Percentiles rank a stretch among this genome's conserved stretches.
Evolutionary conservation across 2,797 vertebrate genomes (phyloP).

Genomic region (Selene dorsalis): DNA sequence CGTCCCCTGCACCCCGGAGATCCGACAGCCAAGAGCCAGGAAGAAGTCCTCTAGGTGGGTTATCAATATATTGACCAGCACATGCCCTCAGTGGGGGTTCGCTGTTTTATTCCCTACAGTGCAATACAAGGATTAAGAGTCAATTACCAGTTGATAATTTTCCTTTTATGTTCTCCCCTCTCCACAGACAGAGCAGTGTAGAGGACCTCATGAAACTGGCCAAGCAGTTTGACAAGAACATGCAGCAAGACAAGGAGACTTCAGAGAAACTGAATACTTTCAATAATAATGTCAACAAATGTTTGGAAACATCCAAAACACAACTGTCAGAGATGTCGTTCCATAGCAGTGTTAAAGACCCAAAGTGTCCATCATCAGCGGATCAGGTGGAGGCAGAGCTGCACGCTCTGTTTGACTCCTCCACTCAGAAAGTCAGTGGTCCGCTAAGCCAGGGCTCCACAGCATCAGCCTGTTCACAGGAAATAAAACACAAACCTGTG

Average conservation of each 20-base stretch:
- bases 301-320: constrained; percentile 41
- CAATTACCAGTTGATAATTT: not conserved
- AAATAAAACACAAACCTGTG: constrained; percentile 35
- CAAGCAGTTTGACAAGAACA: constrained; percentile 94
- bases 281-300: constrained; percentile 45
- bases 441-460: constrained; percentile 85
- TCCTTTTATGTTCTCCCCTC: not conserved
- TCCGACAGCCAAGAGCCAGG: constrained; percentile 65
- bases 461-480: constrained; percentile 67
- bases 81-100: not conserved
- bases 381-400: constrained; percentile 87
- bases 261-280: constrained; percentile 68
- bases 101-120: not conserved
- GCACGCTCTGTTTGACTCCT: constrained; percentile 92
- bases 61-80: not conserved
- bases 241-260: constrained; percentile 87
- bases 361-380: constrained; percentile 71
- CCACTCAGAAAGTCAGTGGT: constrained; percentile 90
- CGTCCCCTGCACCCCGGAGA: constrained; percentile 87
- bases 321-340: constrained; percentile 48
- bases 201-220: constrained; percentile 95
- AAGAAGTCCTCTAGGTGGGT: constrained; percentile 77
- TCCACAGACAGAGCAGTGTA: constrained; percentile 86
- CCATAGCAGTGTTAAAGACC: constrained; percentile 34
- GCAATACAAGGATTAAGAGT: not conserved